Evolutionary conservation across 2,113 vertebrate genomes (phyloP).

Genomic region (Anser brachyrhynchus): DNA sequence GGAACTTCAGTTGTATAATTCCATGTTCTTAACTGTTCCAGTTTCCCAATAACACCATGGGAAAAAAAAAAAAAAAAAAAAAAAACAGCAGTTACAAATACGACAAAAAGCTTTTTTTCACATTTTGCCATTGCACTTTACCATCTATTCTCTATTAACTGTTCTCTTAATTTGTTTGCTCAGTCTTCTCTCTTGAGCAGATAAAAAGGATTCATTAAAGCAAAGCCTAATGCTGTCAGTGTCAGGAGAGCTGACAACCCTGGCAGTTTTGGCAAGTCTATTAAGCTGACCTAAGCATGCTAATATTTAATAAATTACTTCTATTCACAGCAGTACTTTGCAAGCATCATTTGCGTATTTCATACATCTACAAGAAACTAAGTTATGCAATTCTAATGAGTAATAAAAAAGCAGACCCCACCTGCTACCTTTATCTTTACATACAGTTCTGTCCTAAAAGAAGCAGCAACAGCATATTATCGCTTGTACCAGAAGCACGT

Average conservation of each 20-base stretch:
- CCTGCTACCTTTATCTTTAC: not conserved
- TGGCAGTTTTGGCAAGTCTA: not conserved
- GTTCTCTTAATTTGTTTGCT: constrained; percentile 48
- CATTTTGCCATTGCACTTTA: constrained; percentile 6
- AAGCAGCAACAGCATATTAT: not conserved
- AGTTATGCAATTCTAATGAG: not conserved
- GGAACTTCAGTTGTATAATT: not conserved
- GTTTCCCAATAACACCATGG: not conserved
- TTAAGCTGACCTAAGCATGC: constrained; percentile 36
- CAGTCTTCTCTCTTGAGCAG: constrained; percentile 5
- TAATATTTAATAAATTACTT: constrained; percentile 21
- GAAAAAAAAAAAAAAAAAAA: not conserved
- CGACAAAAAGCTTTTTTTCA: not conserved
- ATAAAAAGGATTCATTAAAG: constrained; percentile 57
- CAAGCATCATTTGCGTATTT: not conserved
- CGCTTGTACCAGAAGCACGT: not conserved
- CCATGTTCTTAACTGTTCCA: not conserved
- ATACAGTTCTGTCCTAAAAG: not conserved
- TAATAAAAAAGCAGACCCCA: not conserved
- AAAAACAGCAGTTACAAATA: not conserved
- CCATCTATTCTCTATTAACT: constrained; percentile 25
- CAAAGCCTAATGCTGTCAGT: constrained; percentile 44
- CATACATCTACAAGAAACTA: not conserved
- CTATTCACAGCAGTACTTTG: not conserved
- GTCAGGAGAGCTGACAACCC: constrained; percentile 24